These are phyloP conservation scores for Apis laboriosa DNA, from an alignment of 1,140 invertebrate genomes.

Conservation along the genomic window DNA sequence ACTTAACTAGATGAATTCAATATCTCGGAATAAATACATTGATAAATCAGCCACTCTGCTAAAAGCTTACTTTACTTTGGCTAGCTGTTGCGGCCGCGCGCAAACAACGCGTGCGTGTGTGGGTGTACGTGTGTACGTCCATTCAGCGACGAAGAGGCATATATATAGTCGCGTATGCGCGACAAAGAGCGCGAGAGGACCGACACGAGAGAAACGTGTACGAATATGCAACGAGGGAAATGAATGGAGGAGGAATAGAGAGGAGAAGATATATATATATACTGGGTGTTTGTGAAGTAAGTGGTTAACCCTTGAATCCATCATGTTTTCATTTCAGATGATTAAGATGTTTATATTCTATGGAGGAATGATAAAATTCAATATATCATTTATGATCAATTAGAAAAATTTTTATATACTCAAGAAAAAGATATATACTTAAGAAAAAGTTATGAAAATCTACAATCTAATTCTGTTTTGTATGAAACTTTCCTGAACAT, in stretches of 20 bases:
- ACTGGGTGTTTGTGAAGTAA: slow-evolving; percentile 41
- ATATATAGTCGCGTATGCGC: neutral
- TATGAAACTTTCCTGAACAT: no score
- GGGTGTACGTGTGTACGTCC: slow-evolving; percentile 45
- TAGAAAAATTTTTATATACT: no score
- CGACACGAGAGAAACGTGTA: slow-evolving; percentile 25
- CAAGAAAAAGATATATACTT: no score
- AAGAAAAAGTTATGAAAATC: no score
- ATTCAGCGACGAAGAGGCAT: slow-evolving; percentile 28
- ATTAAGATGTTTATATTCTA: no score
- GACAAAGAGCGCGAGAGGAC: neutral
- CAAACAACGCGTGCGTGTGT: slow-evolving; percentile 72
- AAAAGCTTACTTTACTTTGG: slow-evolving; percentile 81
- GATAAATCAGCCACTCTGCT: slow-evolving; percentile 81
- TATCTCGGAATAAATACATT: slow-evolving; percentile 82
- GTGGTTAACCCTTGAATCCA: neutral
- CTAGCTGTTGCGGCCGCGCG: slow-evolving; percentile 75
- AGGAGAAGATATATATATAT: slow-evolving; percentile 9
- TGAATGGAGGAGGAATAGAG: neutral
- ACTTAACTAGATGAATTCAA: slow-evolving; percentile 81
- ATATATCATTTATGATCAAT: no score
- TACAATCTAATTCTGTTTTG: no score
- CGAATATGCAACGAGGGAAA: slow-evolving; percentile 18
- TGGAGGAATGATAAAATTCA: no score
- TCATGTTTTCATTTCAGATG: no score